phyloP scores from a whole-genome alignment of 2,113 vertebrate species.

The Promerops cafer region DNA sequence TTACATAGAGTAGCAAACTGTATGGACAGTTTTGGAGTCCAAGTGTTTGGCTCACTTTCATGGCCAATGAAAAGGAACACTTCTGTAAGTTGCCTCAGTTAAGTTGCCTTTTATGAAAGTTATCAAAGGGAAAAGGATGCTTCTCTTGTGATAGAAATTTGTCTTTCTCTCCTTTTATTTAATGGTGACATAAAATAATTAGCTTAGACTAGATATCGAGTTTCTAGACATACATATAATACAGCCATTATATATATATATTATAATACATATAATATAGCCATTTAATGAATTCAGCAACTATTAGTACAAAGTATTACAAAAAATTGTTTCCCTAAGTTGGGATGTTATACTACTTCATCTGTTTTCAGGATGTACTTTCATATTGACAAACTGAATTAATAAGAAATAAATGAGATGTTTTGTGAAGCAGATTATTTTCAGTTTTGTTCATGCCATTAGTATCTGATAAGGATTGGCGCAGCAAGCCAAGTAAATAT shows the following conservation, averaged over 20 bases:
- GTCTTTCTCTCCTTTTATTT: background rate
- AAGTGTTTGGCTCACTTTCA: background rate
- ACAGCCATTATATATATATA: too few species aligned
- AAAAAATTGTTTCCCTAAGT: background rate
- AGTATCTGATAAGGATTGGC: background rate
- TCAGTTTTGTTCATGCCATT: background rate
- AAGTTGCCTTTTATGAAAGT: background rate
- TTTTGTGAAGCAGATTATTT: background rate
- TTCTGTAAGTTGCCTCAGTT: rapidly evolving
- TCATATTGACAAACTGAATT: background rate
- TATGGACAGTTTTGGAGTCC: background rate
- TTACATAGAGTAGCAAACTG: background rate
- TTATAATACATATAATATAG: background rate
- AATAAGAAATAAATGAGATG: background rate
- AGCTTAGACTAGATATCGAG: rapidly evolving
- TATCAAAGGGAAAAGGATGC: background rate
- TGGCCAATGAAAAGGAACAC: background rate
- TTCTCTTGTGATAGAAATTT: background rate
- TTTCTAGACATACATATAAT: background rate
- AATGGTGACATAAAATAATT: background rate
- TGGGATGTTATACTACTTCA: background rate
- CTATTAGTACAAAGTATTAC: background rate
- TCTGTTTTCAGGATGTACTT: background rate
- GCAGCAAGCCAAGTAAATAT: background rate
- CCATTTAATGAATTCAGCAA: background rate